Evolutionary conservation across 2,888 invertebrate species (phyloP).

Genomic region (Torymus texanus): DNA sequence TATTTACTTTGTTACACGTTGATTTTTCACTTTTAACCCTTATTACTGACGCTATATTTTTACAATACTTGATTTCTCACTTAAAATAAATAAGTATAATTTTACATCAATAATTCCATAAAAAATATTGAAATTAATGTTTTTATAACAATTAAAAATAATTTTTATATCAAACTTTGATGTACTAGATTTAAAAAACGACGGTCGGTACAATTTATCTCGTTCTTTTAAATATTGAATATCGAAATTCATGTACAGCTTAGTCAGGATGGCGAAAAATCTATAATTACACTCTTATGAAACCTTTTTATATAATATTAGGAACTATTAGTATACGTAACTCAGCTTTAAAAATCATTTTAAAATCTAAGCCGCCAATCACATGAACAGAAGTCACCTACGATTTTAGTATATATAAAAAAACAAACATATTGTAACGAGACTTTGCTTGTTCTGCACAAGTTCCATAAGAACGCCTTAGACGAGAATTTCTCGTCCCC

Average conservation of each 20-base stretch:
- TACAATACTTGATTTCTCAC: constrained; percentile 46
- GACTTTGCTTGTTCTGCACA: constrained; percentile 26
- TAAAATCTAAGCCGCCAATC: constrained; percentile 54
- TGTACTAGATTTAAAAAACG: constrained; percentile 14
- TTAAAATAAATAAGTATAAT: constrained; percentile 45
- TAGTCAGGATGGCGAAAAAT: constrained; percentile 40
- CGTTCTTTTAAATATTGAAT: constrained; percentile 17
- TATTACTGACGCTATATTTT: constrained; percentile 33
- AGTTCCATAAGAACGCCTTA: constrained; percentile 22
- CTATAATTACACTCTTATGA: constrained; percentile 29
- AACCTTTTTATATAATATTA: constrained; percentile 47
- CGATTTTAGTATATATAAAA: constrained; percentile 22
- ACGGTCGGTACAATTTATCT: constrained; percentile 25
- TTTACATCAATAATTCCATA: constrained; percentile 18
- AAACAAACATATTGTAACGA: constrained; percentile 47
- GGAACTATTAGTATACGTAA: constrained; percentile 56
- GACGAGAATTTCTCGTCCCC: constrained; percentile 13
- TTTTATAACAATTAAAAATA: constrained; percentile 25
- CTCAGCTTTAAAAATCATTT: constrained; percentile 50
- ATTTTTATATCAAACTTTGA: constrained; percentile 21
- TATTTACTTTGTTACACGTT: constrained; percentile 33
- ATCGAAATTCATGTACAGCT: constrained; percentile 26
- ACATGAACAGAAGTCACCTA: constrained; percentile 46
- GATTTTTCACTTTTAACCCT: constrained; percentile 24
- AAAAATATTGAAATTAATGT: constrained; percentile 38